phyloP scores from a whole-genome alignment of 1,140 invertebrate genomes.

The Cheumatopsyche charites region DNA sequence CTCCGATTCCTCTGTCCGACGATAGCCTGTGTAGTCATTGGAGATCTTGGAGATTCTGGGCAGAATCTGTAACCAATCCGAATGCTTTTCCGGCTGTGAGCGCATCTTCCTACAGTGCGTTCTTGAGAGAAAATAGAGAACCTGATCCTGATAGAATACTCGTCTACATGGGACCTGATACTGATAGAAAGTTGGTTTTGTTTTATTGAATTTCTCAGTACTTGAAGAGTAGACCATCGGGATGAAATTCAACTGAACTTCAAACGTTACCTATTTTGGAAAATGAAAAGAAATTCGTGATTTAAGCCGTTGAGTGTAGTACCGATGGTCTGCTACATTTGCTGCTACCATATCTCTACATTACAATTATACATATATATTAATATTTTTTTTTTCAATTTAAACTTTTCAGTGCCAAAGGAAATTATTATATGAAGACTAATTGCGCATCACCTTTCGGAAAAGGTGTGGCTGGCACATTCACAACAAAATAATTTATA shows the following conservation, averaged over 20 bases:
- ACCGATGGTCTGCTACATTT: too few relatives aligned
- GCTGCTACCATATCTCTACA: not conserved
- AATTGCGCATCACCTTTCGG: slow-evolving; percentile 50
- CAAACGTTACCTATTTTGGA: slow-evolving; percentile 1
- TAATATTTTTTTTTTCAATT: slow-evolving; percentile 21
- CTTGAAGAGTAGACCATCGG: not conserved
- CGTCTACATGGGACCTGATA: slow-evolving; percentile 55
- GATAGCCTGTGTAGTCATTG: slow-evolving; percentile 69
- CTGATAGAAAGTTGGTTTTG: slow-evolving; percentile 51
- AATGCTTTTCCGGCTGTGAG: slow-evolving; percentile 57
- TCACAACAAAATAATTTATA: slow-evolving; percentile 7
- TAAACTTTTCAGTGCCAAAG: slow-evolving; percentile 53
- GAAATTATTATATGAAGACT: slow-evolving; percentile 55
- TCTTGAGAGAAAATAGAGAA: slow-evolving; percentile 46
- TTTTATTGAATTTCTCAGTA: slow-evolving; percentile 7
- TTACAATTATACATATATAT: not conserved
- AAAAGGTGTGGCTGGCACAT: slow-evolving; percentile 50
- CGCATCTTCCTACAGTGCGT: slow-evolving; percentile 56
- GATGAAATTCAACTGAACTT: too few relatives aligned
- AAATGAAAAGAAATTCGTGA: not conserved
- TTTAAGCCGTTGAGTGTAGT: too few relatives aligned
- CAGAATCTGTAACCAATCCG: slow-evolving; percentile 61
- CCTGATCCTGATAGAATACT: slow-evolving; percentile 31
- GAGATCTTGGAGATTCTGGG: slow-evolving; percentile 66
- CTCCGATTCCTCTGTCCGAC: slow-evolving; percentile 58